A percentile compares a stretch with the other conserved stretches of the same genome.
These are phyloP conservation scores for Dolichotis patagonum DNA, from an alignment of 2,113 vertebrate genomes.

Conservation along the genomic window DNA sequence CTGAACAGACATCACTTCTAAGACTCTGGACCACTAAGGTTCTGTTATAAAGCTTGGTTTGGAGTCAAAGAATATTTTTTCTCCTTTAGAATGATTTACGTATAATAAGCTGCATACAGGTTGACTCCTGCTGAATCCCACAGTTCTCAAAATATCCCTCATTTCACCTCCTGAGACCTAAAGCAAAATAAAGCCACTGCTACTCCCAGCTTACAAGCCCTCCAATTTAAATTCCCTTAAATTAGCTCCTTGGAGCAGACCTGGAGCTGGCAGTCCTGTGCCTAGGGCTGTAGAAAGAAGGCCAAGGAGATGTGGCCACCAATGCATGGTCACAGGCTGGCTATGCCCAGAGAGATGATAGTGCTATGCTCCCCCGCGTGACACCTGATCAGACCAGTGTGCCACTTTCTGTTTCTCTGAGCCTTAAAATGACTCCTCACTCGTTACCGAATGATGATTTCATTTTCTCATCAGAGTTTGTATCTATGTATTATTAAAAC, in stretches of 20 bases:
- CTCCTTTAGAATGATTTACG: background rate
- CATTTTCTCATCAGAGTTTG: background rate
- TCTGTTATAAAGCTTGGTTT: too few species aligned
- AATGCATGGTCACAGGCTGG: rapidly evolving
- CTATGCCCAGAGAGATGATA: background rate
- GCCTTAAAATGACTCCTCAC: background rate
- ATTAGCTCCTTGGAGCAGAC: background rate
- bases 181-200: background rate
- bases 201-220: background rate
- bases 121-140: background rate
- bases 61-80: too few species aligned
- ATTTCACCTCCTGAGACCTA: background rate
- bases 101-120: background rate
- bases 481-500: background rate
- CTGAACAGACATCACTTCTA: background rate
- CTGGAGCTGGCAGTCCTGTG: background rate
- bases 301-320: background rate
- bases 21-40: background rate
- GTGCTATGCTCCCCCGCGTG: background rate
- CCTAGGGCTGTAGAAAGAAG: background rate
- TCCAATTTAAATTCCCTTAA: background rate
- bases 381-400: background rate
- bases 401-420: background rate
- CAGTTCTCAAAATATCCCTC: slow-evolving; percentile 2
- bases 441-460: background rate